Conservation (phyloP, 1,140 invertebrate species). For the Luehdorfia chinensis region DNA sequence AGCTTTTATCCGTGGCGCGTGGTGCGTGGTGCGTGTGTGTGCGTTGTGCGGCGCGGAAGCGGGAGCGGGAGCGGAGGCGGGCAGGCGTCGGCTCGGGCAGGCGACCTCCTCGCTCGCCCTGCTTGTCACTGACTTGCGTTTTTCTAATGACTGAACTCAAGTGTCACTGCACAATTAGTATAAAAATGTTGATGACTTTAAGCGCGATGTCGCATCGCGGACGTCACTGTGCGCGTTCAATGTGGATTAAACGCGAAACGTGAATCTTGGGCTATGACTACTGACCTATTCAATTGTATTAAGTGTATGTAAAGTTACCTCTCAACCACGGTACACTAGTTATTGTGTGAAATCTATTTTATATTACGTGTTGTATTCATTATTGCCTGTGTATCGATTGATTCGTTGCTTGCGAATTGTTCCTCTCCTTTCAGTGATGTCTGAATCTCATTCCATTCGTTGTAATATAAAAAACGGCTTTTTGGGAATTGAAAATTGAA, state of each 20-base stretch:
- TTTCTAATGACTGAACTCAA: conserved; percentile 7
- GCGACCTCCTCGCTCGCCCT: conserved; percentile 22
- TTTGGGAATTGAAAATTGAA: conserved; percentile 51
- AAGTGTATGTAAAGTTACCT: conserved; percentile 48
- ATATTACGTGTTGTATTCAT: conserved; percentile 33
- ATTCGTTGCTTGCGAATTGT: conserved; percentile 16
- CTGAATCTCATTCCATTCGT: conserved; percentile 36
- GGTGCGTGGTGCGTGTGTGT: conserved; percentile 14
- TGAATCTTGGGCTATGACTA: conserved; percentile 52
- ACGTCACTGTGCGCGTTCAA: conserved; percentile 1
- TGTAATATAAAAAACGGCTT: conserved; percentile 25
- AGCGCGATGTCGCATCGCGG: conserved; percentile 3
- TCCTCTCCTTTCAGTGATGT: conserved; percentile 9
- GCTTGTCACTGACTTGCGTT: conserved; percentile 15
- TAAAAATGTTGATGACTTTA: conserved; percentile 6
- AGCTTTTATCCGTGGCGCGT: conserved; percentile 17
- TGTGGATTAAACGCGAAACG: conserved; percentile 6
- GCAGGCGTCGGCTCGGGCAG: conserved; percentile 28
- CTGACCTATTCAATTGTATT: conserved; percentile 48
- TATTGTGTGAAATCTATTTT: conserved; percentile 44
- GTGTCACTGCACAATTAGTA: conserved; percentile 29
- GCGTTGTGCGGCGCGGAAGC: conserved; percentile 18
- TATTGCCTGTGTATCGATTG: conserved; percentile 19
- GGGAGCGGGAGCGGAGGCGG: conserved; percentile 32
- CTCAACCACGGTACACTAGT: conserved; percentile 23